Evolutionary conservation across 2,113 vertebrate species (phyloP).

Genomic region (Geococcyx californianus): DNA sequence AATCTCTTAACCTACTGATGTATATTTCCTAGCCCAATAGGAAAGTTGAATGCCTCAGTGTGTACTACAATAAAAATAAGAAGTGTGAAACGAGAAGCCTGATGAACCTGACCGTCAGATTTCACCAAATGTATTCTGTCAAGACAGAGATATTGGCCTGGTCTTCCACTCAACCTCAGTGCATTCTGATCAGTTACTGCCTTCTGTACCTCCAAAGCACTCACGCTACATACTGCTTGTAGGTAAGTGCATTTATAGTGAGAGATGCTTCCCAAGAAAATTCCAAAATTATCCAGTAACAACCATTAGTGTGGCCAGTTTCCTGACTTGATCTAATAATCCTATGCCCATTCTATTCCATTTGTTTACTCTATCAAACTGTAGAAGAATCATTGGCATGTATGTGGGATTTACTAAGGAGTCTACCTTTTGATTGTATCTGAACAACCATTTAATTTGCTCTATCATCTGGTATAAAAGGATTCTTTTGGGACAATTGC

Average conservation of each 20-base stretch:
- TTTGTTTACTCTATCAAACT: not conserved
- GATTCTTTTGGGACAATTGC: not conserved
- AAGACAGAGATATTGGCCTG: not conserved
- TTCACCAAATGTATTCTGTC: fast-evolving
- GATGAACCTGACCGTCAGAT: not conserved
- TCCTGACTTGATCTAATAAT: not conserved
- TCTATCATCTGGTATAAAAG: not conserved
- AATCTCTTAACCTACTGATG: not conserved
- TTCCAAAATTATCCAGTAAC: slow-evolving; percentile 6
- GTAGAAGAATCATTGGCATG: not conserved
- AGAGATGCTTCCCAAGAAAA: not conserved
- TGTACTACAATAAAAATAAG: not conserved
- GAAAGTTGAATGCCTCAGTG: not conserved
- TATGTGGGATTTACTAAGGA: not conserved
- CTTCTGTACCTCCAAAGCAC: not conserved
- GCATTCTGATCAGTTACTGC: not conserved
- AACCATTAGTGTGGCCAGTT: not conserved
- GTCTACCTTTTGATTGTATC: not conserved
- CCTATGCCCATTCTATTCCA: not conserved
- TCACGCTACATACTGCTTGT: not conserved
- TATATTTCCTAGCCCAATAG: not conserved
- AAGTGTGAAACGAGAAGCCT: not conserved
- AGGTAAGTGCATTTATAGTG: not conserved
- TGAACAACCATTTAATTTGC: not conserved
- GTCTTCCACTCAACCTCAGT: not conserved